Evolutionary conservation across 2,113 vertebrate genomes (phyloP).

Genomic region (Pogonocichla stellata): DNA sequence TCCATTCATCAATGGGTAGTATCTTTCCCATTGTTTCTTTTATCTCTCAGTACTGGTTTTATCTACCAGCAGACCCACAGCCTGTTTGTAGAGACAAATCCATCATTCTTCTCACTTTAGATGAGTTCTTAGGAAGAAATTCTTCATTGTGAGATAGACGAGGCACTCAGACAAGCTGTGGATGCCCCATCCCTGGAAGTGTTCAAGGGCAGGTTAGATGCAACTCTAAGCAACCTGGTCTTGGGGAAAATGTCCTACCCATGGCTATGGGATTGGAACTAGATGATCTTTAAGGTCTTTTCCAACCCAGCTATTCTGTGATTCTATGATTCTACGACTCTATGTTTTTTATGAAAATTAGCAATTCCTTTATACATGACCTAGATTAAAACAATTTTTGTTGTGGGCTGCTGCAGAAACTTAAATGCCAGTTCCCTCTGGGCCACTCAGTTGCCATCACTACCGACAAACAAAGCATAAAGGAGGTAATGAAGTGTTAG

Average conservation of each 20-base stretch:
- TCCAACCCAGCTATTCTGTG: neutral
- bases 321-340: neutral
- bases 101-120: neutral
- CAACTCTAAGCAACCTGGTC: neutral
- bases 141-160: neutral
- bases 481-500: constrained; percentile 27
- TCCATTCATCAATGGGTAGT: no score
- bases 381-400: neutral
- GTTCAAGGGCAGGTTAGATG: neutral
- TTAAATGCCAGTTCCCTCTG: neutral
- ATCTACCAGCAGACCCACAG: no score
- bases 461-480: neutral
- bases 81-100: no score
- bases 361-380: neutral
- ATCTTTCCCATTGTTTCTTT: no score
- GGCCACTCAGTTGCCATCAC: neutral
- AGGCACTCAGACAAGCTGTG: neutral
- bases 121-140: neutral
- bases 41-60: no score
- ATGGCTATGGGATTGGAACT: neutral
- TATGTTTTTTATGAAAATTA: neutral
- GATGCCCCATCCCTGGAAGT: neutral
- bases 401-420: neutral
- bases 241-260: neutral
- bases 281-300: neutral